Base-by-base conservation (phyloP, 2,888 invertebrate species). In the Mimumesa dahlbomi region DNA sequence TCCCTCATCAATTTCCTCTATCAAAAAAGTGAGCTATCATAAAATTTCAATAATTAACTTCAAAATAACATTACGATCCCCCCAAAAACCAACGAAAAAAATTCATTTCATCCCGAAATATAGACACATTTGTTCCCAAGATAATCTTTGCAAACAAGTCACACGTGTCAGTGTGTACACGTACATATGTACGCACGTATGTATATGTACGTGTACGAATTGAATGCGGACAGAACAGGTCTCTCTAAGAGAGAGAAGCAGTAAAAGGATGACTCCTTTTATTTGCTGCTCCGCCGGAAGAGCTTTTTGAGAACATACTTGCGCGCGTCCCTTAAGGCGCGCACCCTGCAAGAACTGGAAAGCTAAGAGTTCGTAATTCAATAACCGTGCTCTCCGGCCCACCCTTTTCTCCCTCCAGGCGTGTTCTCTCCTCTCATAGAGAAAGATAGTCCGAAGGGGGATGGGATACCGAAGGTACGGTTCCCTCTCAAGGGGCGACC, bases 281-380 rank as follows among this genome's bases (percentile, higher is more conserved):
- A 82, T 84, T 85, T 84, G 68, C 73, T 68, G 73, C 82, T 77
- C 75, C 77, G 68, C 65, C 71, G 74, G 65, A 79, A 75, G 81
- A 82, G 82, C 83, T 84, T 85, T 85, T 82, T 82, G 82, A 83
- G 82, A 84, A 82, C 85, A 84, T 83, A 82, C 82, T 83, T 75
- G 81, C 78, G 82, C 80, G 81, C 81, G 82, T 84, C 85, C 85
- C 84, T 85, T 82, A 85, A 85, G 85, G 82, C 82, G 84, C 81
- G 75, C 80, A 81, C 81, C 81, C 82, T 73, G 82, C 79, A 83
- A 84, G 85, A 85, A 86, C 87, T 85, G 84, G 85, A 87, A 86
- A 87, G 88, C 87, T 87, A 87, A 88, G 88, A 88, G 87, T 88
- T 88, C 84, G 86, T 88, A 88, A 88, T 88, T 87, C 84, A 85